A percentile compares a stretch with the other conserved stretches of the same genome.
Conservation (phyloP, 2,797 vertebrate genomes). For the Serranus cabrilla region DNA sequence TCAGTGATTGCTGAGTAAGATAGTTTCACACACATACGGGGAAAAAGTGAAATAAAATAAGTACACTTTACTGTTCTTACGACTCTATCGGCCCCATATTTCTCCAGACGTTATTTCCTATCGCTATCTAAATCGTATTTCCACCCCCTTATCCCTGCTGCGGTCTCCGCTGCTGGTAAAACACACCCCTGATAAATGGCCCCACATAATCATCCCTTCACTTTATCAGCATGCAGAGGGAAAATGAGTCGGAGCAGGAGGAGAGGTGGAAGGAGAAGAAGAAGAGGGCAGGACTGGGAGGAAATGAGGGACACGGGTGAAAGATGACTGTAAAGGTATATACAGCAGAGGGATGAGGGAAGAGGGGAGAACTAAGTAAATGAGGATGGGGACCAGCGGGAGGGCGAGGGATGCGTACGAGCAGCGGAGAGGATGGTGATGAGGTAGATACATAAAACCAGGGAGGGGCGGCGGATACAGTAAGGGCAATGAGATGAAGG, state of each 20-base stretch:
- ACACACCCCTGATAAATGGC: conserved; percentile 67
- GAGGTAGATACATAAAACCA: conserved; percentile 61
- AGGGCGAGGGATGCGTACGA: conserved; percentile 34
- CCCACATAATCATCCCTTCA: conserved; percentile 61
- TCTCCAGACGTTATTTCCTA: conserved; percentile 42
- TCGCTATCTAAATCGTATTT: conserved; percentile 59
- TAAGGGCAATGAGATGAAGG: conserved; percentile 56
- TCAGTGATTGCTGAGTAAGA: conserved; percentile 29
- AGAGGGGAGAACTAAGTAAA: conserved; percentile 46
- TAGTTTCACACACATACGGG: conserved; percentile 7
- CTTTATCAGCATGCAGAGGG: conserved; percentile 64
- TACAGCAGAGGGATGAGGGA: conserved; percentile 25
- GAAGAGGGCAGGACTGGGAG: conserved; percentile 8
- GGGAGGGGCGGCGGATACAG: conserved; percentile 29
- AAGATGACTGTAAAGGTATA: conserved; percentile 43
- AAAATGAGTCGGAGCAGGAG: conserved; percentile 46
- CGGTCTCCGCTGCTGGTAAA: conserved; percentile 62
- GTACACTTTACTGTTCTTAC: conserved; percentile 25
- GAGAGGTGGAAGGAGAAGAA: conserved; percentile 27
- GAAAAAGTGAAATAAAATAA: conserved; percentile 48
- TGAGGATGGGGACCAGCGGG: conserved; percentile 26
- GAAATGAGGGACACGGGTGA: conserved; percentile 50
- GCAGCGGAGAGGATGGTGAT: conserved; percentile 47
- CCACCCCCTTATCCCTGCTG: conserved; percentile 44
- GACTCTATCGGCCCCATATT: conserved; percentile 40